phyloP scores from a whole-genome alignment of 1,140 invertebrate genomes.

The Campoletis sonorensis region DNA sequence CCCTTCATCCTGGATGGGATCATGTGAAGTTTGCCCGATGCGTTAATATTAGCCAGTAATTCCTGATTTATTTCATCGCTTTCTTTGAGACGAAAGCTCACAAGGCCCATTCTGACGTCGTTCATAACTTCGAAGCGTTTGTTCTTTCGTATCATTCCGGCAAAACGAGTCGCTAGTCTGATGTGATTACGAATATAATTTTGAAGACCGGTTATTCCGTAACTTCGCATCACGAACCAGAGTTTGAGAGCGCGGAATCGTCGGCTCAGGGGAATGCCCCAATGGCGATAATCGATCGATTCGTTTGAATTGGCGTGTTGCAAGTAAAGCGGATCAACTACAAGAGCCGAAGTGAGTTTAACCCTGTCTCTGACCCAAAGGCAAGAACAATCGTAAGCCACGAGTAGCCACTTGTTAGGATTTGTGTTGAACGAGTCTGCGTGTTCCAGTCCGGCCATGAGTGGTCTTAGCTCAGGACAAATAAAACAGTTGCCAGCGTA shows the following conservation, averaged over 20 bases:
- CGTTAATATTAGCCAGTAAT: slow-evolving; percentile 90
- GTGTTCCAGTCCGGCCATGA: slow-evolving; percentile 88
- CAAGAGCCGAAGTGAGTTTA: slow-evolving; percentile 93
- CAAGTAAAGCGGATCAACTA: slow-evolving; percentile 95
- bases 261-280: slow-evolving; percentile 92
- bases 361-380: slow-evolving; percentile 94
- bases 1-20: slow-evolving; percentile 89
- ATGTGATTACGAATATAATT: slow-evolving; percentile 92
- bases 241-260: slow-evolving; percentile 91
- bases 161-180: slow-evolving; percentile 90
- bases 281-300: slow-evolving; percentile 92
- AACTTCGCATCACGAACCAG: slow-evolving; percentile 92
- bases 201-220: slow-evolving; percentile 89
- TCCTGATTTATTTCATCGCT: slow-evolving; percentile 88
- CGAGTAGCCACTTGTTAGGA: slow-evolving; percentile 94
- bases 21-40: slow-evolving; percentile 93
- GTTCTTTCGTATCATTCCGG: slow-evolving; percentile 85
- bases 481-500: slow-evolving; percentile 92
- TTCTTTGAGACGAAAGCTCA: slow-evolving; percentile 83
- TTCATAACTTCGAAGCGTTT: slow-evolving; percentile 90
- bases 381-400: slow-evolving; percentile 93
- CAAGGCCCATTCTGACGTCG: slow-evolving; percentile 85
- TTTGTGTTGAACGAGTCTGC: slow-evolving; percentile 95
- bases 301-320: slow-evolving; percentile 87
- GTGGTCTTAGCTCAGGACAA: slow-evolving; percentile 87